phyloP scores from a whole-genome alignment of 2,113 vertebrate genomes.

The Menidia beryllina region DNA sequence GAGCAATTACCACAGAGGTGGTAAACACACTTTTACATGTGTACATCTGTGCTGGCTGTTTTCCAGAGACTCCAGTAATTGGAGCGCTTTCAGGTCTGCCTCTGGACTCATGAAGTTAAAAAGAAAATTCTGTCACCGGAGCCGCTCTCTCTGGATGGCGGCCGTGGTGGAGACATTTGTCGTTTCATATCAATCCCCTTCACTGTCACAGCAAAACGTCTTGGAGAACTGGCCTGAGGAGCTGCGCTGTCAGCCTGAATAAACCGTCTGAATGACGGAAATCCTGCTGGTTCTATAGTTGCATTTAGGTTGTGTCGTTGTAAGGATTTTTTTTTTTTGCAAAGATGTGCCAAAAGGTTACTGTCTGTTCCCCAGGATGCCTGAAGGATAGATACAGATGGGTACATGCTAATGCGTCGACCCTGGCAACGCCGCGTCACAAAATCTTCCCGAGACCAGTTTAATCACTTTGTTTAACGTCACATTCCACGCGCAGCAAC shows the following conservation, averaged over 20 bases:
- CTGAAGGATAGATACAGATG: background rate
- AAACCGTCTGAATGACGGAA: background rate
- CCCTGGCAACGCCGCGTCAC: background rate
- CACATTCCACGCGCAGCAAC: conserved; percentile 5
- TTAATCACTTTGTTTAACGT: conserved; percentile 21
- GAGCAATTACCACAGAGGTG: background rate
- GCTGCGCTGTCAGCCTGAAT: conserved; percentile 11
- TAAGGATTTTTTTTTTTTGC: background rate
- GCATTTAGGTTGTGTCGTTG: conserved; percentile 14
- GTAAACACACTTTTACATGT: background rate
- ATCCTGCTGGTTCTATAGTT: conserved; percentile 2
- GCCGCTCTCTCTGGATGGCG: background rate
- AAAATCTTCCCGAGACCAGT: background rate
- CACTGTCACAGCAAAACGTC: background rate
- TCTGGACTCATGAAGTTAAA: background rate
- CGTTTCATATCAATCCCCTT: background rate
- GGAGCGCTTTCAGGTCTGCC: background rate
- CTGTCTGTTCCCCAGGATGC: no score
- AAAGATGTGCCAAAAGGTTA: background rate
- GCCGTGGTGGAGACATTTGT: conserved; percentile 2
- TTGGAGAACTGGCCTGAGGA: conserved; percentile 18
- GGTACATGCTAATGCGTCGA: background rate
- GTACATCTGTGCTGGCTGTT: conserved; percentile 4
- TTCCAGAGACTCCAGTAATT: background rate
- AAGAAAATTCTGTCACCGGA: background rate